These are phyloP conservation scores for Alentia gelatinosa DNA, from an alignment of 2,888 invertebrate genomes.

Conservation along the genomic window DNA sequence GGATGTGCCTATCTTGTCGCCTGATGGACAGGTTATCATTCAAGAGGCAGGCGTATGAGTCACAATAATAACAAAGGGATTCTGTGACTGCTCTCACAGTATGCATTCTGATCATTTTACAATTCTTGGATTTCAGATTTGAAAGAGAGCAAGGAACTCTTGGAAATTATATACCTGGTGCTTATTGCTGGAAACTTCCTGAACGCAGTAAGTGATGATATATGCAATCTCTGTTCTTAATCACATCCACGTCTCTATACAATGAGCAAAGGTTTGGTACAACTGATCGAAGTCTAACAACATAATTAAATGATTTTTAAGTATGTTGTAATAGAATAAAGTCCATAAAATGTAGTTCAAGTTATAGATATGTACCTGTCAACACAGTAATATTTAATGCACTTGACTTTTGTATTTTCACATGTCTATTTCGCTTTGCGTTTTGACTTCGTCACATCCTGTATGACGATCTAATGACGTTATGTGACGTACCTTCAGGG, in stretches of 20 bases:
- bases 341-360: background rate
- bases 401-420: too few species aligned
- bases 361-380: background rate
- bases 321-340: background rate
- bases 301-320: too few species aligned
- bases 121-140: slow-evolving; percentile 74
- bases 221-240: background rate
- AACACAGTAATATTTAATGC: too few species aligned
- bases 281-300: too few species aligned
- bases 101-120: too few species aligned
- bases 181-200: slow-evolving; percentile 82
- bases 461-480: background rate
- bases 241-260: background rate
- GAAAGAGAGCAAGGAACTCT: slow-evolving; percentile 80
- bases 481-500: slow-evolving; percentile 78
- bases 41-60: too few species aligned
- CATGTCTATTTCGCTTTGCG: too few species aligned
- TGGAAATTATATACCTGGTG: slow-evolving; percentile 81
- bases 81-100: too few species aligned
- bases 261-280: too few species aligned
- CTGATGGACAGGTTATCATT: too few species aligned
- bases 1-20: too few species aligned
- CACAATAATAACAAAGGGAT: background rate
- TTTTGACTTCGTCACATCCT: background rate
- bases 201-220: slow-evolving; percentile 85